Percentiles rank a stretch among this genome's conserved stretches.
Conservation (phyloP, 2,113 vertebrate genomes). For the Poecile atricapillus region DNA sequence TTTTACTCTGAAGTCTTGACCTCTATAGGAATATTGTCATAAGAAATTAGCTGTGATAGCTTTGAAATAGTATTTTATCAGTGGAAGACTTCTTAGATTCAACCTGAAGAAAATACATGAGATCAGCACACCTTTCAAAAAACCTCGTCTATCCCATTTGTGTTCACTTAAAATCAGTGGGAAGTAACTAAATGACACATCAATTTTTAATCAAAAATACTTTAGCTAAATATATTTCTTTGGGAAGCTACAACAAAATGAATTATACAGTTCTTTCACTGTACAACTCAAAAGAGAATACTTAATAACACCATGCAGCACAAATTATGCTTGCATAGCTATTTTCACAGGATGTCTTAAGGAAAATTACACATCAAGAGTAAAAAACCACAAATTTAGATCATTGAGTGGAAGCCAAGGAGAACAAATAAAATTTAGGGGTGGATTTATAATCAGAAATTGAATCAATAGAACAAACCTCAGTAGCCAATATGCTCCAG, state of each 20-base stretch:
- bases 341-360: slow-evolving; percentile 60
- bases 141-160: not conserved
- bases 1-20: not conserved
- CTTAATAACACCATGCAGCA: slow-evolving; percentile 43
- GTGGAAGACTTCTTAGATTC: not conserved
- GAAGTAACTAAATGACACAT: slow-evolving; percentile 11
- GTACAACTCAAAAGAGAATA: slow-evolving; percentile 47
- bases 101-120: not conserved
- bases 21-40: not conserved
- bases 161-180: slow-evolving; percentile 15
- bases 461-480: slow-evolving; percentile 10
- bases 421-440: slow-evolving; percentile 34
- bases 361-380: slow-evolving; percentile 47
- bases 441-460: slow-evolving; percentile 30
- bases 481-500: not conserved
- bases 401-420: slow-evolving; percentile 15
- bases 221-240: slow-evolving; percentile 53
- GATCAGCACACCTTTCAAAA: not conserved
- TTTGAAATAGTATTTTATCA: not conserved
- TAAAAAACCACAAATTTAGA: slow-evolving; percentile 34
- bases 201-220: slow-evolving; percentile 49
- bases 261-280: slow-evolving; percentile 53
- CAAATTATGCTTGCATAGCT: slow-evolving; percentile 28
- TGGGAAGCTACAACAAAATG: slow-evolving; percentile 33
- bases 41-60: not conserved